Evolutionary conservation across 2,888 invertebrate species (phyloP).

Genomic region (Pseudococcus longispinus): DNA sequence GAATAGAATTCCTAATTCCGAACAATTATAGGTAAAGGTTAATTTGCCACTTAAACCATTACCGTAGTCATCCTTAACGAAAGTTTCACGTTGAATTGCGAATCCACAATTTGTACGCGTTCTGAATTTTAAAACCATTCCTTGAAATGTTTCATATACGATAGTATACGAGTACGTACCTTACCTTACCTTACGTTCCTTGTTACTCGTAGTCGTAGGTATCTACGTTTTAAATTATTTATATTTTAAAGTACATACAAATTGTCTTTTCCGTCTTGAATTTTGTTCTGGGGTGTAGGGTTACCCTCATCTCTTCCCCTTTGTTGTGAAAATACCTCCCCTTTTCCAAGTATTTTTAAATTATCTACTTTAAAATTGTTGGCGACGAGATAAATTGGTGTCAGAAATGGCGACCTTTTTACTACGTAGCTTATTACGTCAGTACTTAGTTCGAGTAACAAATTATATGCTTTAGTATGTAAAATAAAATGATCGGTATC

Average conservation of each 20-base stretch:
- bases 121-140: neutral
- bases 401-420: neutral
- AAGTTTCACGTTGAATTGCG: slow-evolving; percentile 27
- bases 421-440: neutral
- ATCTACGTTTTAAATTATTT: neutral
- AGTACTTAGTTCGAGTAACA: neutral
- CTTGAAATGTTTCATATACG: neutral
- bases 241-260: neutral
- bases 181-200: neutral
- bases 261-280: neutral
- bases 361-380: neutral
- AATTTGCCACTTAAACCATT: slow-evolving; percentile 6
- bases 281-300: neutral
- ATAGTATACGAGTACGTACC: too few species aligned
- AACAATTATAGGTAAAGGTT: slow-evolving; percentile 34
- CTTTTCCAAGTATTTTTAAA: neutral
- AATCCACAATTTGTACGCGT: slow-evolving; percentile 6
- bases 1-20: neutral
- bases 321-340: neutral
- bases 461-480: neutral
- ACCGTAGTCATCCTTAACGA: neutral
- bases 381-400: neutral
- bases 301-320: neutral
- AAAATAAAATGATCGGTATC: neutral
- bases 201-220: too few species aligned